Conservation (phyloP, 2,888 invertebrate genomes). For the Anthophora plumipes region DNA sequence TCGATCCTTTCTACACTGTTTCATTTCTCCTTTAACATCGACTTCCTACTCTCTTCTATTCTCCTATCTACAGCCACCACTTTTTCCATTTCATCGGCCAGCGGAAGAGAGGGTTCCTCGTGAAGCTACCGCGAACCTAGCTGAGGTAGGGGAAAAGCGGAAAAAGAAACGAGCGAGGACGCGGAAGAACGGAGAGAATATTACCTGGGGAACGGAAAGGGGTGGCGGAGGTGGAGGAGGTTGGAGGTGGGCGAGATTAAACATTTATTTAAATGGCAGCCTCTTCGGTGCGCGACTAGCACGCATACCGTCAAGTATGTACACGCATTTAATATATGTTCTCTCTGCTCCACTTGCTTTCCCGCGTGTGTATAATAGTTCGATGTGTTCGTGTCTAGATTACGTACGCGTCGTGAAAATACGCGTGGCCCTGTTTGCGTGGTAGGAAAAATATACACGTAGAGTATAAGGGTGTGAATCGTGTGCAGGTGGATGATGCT, state of each 20-base stretch:
- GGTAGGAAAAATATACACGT: constrained; percentile 55
- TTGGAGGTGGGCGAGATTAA: constrained; percentile 81
- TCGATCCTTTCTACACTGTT: constrained; percentile 37
- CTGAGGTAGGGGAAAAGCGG: constrained; percentile 57
- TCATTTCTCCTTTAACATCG: constrained; percentile 47
- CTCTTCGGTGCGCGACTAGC: constrained; percentile 74
- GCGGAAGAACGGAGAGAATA: constrained; percentile 61
- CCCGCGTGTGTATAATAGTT: background rate
- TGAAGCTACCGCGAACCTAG: constrained; percentile 63
- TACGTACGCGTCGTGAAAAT: background rate
- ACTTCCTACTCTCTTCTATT: constrained; percentile 26
- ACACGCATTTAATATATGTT: constrained; percentile 71
- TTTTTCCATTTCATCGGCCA: constrained; percentile 62
- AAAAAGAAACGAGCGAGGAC: constrained; percentile 43
- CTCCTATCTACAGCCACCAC: constrained; percentile 48
- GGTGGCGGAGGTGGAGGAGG: constrained; percentile 4
- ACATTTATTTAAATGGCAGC: constrained; percentile 84
- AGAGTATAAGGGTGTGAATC: constrained; percentile 59
- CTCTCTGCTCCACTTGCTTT: background rate
- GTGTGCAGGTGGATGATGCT: constrained; percentile 63
- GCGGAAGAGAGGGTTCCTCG: constrained; percentile 70
- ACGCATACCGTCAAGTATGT: constrained; percentile 68
- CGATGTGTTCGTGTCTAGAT: background rate
- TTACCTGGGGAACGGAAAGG: constrained; percentile 52
- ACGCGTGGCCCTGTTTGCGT: constrained; percentile 18